Evolutionary conservation across 2,888 invertebrate species (phyloP), one percentile per base, ranked within the genome.

Genomic region (Anagyrus pseudococci): DNA sequence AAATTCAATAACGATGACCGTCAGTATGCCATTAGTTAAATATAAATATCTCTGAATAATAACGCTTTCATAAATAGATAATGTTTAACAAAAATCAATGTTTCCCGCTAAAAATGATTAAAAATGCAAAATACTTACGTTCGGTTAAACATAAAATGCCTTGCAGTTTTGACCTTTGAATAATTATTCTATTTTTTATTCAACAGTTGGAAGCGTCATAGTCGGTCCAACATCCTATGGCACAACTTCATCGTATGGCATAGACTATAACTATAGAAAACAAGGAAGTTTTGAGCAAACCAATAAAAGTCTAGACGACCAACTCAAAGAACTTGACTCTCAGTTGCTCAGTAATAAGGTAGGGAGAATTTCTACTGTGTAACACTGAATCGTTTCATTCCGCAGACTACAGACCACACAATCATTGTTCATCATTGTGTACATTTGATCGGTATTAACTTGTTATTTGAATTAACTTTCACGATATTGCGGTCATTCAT

Each of bases 311-410:
- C 84, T 92, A 72, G 92, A 92, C 80, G 89, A 89, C 81, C 91
- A 92, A 81, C 84, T 92, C 71, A 92, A 92, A 78, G 91, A 91
- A 81, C 86, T 92, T 72, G 92, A 92, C 82, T 91, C 90, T 68
- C 91, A 92, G 69, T 87, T 90, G 76, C 87, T 89, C 81, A 89
- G 80, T 72, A n/a, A n/a, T n/a, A 80, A 80, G 80, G 80, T 80
- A 80, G 73, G 77, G 72, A 75, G 71, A 75, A 73, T 75, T 68
- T 75, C 74, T 71, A 73, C 71, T 69, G 73, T 72, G 71, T 75
- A 75, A 68, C 67, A 54, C 41, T 56, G 60, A n/a, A 64, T 40
- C 54, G 54, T 64, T 59, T 62, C 54, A 62, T 49, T 44, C 43
- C 49, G 57, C 26, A 26, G 49, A 54, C 25, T 60, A 41, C 56